A percentile compares a stretch with the other conserved stretches of the same genome.
Conservation (phyloP, 1,140 invertebrate species). For the Globodera rostochiensis region DNA sequence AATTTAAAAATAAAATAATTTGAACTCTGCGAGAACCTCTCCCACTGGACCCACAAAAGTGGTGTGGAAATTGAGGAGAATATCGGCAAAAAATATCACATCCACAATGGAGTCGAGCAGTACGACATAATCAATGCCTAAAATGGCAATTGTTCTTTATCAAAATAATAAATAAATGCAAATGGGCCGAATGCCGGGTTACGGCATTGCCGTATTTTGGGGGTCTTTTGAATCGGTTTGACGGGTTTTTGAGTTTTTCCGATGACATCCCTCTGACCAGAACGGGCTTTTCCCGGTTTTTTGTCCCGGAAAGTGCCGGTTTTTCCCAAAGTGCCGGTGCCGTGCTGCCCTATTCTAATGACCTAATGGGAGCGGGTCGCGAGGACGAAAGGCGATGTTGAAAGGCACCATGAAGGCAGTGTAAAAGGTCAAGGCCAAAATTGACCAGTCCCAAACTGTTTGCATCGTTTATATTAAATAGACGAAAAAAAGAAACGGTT, state of each 20-base stretch:
- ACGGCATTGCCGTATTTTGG: too few relatives aligned
- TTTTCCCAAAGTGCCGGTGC: too few relatives aligned
- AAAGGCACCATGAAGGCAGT: conserved; percentile 99
- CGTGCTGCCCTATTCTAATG: conserved; percentile 64
- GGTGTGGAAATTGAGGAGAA: conserved; percentile 99
- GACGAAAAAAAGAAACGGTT: conserved; percentile 94
- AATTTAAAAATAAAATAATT: background rate
- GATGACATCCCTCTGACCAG: background rate
- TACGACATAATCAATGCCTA: conserved; percentile 89
- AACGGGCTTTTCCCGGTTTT: too few relatives aligned
- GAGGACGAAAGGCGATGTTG: conserved; percentile 99
- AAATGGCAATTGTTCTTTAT: too few relatives aligned
- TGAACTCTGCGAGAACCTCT: conserved; percentile 69
- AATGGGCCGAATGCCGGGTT: too few relatives aligned
- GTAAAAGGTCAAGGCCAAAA: conserved; percentile 98
- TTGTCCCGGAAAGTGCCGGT: too few relatives aligned
- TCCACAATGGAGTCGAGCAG: conserved; percentile 98
- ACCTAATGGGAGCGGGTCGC: conserved; percentile 68
- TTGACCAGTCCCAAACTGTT: conserved; percentile 93
- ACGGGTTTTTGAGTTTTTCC: background rate
- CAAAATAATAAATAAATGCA: too few relatives aligned
- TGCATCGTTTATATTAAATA: conserved; percentile 75
- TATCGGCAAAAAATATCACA: conserved; percentile 99
- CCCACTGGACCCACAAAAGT: conserved; percentile 98
- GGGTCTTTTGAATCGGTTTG: background rate